These are phyloP conservation scores for Gymnobelideus leadbeateri DNA, from an alignment of 2,113 vertebrate species.

Conservation along the genomic window DNA sequence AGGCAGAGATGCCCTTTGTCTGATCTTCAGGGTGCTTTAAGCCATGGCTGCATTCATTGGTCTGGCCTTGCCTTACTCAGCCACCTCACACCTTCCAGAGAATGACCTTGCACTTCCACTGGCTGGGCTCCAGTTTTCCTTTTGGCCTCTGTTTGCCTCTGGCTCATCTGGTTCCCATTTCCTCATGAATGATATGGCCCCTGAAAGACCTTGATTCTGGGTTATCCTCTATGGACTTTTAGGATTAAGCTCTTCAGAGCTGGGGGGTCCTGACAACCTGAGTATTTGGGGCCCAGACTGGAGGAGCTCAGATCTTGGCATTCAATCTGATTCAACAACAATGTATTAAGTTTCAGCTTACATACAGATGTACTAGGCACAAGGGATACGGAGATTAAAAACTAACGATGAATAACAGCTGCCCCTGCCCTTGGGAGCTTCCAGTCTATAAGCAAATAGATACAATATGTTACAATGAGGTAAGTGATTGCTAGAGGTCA, in stretches of 20 bases:
- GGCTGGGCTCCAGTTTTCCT: background rate
- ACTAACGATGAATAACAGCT: background rate
- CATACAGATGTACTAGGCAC: background rate
- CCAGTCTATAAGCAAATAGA: background rate
- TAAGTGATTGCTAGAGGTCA: background rate
- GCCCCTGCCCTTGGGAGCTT: background rate
- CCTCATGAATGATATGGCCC: background rate
- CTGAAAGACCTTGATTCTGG: background rate
- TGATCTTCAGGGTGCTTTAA: background rate
- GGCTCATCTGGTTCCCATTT: conserved; percentile 1
- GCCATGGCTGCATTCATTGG: background rate
- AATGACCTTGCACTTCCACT: background rate
- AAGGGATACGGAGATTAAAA: background rate
- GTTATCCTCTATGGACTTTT: background rate
- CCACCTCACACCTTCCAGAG: background rate
- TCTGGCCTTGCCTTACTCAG: background rate
- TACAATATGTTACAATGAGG: background rate
- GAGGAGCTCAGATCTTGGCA: background rate
- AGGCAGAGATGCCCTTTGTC: background rate
- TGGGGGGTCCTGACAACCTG: background rate
- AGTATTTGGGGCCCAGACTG: background rate
- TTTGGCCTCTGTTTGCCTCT: background rate
- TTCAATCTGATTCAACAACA: background rate
- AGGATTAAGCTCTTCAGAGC: background rate
- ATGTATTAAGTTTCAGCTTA: background rate